Evolutionary conservation across 2,888 invertebrate genomes (phyloP), one percentile per base, ranked within the genome.

Genomic region (Ophioninae sp.): DNA sequence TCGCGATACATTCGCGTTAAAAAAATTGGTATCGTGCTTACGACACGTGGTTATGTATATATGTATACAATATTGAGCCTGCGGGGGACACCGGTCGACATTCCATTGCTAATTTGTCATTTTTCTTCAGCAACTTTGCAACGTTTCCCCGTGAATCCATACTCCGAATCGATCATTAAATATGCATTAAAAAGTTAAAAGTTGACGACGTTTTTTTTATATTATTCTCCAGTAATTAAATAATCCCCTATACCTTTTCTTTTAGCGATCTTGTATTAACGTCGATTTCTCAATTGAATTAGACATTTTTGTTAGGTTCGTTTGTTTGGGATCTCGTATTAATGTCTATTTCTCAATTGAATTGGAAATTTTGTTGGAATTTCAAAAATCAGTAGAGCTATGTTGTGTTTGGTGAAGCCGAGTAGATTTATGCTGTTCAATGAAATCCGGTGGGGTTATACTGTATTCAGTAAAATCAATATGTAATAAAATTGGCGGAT

Each of bases 1-100:
- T 81, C 83, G 78, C 39, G 83, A 78, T 78, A 78, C 80, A 83
- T 75, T 75, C 30, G 67, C 56, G 68, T 51, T 37, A 17, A 17
- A 68, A 58, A 82, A 74, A 82, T 68, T 68, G 68, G 69, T 68
- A 74, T 72, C 63, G 63, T 41, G 58, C 20, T 23, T 71, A 71
- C 71, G 59, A 59, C 51, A 51, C 51, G 51, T 51, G 51, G 51
- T 17, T 10, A 59, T 22, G 17, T 22, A 22, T 51, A 13, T 30
- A 68, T 61, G 9, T 44, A 65, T 44, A 65, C 39, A 72, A 67
- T 67, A 76, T 68, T 41, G 44, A 41, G 80, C 72, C 76, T 51
- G 51, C 44, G 39, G 56, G 80, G 79, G 30, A 30, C 83, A 68
- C 10, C 68, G 56, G 67, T 83, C 83, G 77, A 79, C 76, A 75